Evolutionary conservation across 2,797 vertebrate genomes (phyloP).

Genomic region (Nannoperca obscura): DNA sequence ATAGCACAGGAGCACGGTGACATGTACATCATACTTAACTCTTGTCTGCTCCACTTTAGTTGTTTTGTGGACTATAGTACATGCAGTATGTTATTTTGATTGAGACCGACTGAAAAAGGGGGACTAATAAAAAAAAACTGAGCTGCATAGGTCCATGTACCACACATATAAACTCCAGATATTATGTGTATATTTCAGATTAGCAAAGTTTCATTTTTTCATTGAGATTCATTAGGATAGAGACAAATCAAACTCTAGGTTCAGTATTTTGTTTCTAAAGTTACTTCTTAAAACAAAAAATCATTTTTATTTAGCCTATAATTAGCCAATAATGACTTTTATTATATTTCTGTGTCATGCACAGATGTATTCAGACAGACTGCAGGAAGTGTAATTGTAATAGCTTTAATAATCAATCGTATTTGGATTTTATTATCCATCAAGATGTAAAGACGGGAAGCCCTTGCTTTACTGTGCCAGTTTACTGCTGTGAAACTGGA

Average conservation of each 20-base stretch:
- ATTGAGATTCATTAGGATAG: background rate
- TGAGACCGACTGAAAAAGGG: background rate
- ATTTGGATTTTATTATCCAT: background rate
- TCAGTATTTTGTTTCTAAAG: background rate
- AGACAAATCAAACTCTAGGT: background rate
- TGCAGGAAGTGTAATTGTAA: background rate
- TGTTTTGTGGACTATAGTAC: too few species aligned
- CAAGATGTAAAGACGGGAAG: background rate
- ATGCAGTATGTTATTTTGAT: background rate
- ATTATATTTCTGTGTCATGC: background rate
- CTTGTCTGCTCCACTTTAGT: background rate
- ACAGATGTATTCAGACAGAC: background rate
- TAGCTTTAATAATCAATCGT: background rate
- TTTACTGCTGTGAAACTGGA: background rate
- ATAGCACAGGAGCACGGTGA: background rate
- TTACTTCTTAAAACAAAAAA: too few species aligned
- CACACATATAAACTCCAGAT: background rate
- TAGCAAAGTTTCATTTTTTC: background rate
- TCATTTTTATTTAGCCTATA: background rate
- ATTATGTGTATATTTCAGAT: background rate
- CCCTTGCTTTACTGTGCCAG: background rate
- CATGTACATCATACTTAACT: background rate
- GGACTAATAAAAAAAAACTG: background rate
- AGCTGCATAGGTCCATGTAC: background rate
- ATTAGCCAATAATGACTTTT: background rate